Evolutionary conservation across 1,140 invertebrate genomes (phyloP).

Genomic region (Triops longicaudatus): DNA sequence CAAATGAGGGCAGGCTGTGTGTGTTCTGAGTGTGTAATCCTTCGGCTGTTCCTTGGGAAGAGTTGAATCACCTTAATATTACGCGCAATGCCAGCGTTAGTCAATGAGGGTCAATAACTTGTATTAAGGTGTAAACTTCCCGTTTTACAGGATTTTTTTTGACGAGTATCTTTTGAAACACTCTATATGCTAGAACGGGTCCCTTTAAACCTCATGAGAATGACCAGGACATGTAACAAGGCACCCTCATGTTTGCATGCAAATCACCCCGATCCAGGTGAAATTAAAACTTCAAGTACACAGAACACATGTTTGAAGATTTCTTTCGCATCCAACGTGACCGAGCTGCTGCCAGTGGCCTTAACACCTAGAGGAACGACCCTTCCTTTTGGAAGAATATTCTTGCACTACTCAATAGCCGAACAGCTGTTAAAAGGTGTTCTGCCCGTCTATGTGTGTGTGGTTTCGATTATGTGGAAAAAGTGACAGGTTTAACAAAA

Average conservation of each 20-base stretch:
- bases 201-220: background rate
- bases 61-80: background rate
- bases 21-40: background rate
- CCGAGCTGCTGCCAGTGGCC: too few relatives aligned
- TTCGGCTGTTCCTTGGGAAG: background rate
- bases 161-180: background rate
- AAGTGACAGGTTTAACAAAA: slow-evolving; percentile 14
- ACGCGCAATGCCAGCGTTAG: background rate
- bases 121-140: background rate
- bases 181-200: background rate
- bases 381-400: background rate
- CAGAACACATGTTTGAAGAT: too few relatives aligned
- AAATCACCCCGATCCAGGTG: slow-evolving; percentile 14
- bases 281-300: background rate
- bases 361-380: too few relatives aligned
- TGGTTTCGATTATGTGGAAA: slow-evolving; percentile 2
- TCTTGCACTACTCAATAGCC: background rate
- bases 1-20: background rate
- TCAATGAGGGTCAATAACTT: background rate
- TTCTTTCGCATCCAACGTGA: too few relatives aligned
- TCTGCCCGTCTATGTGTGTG: background rate
- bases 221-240: background rate
- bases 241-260: slow-evolving; percentile 3
- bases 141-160: background rate
- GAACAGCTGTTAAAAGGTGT: background rate